A percentile compares a stretch with the other conserved stretches of the same genome.
These are phyloP conservation scores for Amphilophus citrinellus DNA, from an alignment of 2,113 vertebrate genomes.

Conservation along the genomic window DNA sequence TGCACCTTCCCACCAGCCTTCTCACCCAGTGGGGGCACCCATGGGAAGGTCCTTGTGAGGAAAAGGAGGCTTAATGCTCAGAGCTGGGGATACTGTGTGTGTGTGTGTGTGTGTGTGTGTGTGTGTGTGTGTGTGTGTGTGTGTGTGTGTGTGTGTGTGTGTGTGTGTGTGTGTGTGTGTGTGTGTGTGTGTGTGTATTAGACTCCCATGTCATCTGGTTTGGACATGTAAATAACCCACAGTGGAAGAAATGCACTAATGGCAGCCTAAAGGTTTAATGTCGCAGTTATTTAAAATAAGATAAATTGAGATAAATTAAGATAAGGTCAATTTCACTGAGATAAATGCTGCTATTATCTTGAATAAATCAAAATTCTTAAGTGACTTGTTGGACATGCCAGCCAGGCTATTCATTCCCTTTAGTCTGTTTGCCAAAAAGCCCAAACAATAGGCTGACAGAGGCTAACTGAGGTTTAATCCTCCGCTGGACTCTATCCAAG, in stretches of 20 bases:
- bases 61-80: conserved; percentile 40
- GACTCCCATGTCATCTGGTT: conserved; percentile 39
- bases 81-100: background rate
- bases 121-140: background rate
- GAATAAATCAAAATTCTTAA: conserved; percentile 29
- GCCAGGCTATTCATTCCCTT: conserved; percentile 28
- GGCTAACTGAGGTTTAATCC: conserved; percentile 72
- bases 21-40: conserved; percentile 40
- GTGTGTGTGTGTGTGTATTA: background rate
- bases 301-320: background rate
- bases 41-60: conserved; percentile 57
- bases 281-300: background rate
- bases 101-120: too few species aligned
- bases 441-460: conserved; percentile 62
- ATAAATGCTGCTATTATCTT: background rate
- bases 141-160: background rate
- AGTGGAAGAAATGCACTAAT: background rate
- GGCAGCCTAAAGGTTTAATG: background rate
- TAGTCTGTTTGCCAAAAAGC: conserved; percentile 57
- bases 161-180: background rate
- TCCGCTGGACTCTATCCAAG: conserved; percentile 72
- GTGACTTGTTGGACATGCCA: background rate
- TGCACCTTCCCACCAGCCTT: conserved; percentile 29
- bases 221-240: conserved; percentile 48
- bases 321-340: background rate